These are phyloP conservation scores for Cheilosia vulpina DNA, from an alignment of 2,888 invertebrate genomes.

Conservation along the genomic window DNA sequence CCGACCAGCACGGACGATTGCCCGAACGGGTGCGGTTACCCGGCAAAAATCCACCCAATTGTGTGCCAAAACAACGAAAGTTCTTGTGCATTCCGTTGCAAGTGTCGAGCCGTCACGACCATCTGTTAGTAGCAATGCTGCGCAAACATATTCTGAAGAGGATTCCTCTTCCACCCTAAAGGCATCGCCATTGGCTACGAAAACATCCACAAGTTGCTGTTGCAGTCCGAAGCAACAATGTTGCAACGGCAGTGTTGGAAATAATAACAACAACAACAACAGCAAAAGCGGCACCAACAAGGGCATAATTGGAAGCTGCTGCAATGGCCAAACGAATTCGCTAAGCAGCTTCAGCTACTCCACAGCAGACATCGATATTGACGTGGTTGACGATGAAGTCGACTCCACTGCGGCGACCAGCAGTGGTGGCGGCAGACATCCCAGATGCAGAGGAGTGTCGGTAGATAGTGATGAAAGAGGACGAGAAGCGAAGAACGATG, in stretches of 20 bases:
- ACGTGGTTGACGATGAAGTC: constrained; percentile 76
- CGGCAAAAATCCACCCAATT: constrained; percentile 52
- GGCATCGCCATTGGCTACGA: constrained; percentile 78
- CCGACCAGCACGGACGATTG: constrained; percentile 57
- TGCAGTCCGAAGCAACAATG: constrained; percentile 65
- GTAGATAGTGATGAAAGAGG: constrained; percentile 29
- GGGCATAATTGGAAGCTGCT: constrained; percentile 69
- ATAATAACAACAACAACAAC: constrained; percentile 79
- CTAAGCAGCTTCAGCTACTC: constrained; percentile 77
- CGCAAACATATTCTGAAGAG: constrained; percentile 49
- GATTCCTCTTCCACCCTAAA: constrained; percentile 61
- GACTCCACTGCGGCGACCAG: constrained; percentile 60
- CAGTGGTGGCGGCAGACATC: constrained; percentile 49
- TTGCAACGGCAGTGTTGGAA: constrained; percentile 71
- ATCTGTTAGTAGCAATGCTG: constrained; percentile 75
- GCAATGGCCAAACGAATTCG: constrained; percentile 68
- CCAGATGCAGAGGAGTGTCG: constrained; percentile 58
- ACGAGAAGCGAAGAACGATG: constrained; percentile 45
- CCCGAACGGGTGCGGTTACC: constrained; percentile 59
- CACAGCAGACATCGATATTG: constrained; percentile 75
- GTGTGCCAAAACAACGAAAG: constrained; percentile 62
- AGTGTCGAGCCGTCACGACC: constrained; percentile 50
- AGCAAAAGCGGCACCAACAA: constrained; percentile 71
- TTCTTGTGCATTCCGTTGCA: constrained; percentile 64
- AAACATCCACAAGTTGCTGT: constrained; percentile 76